A percentile compares a stretch with the other conserved stretches of the same genome.
Evolutionary conservation across 2,113 vertebrate species (phyloP).

Genomic region (Indicator maculatus): DNA sequence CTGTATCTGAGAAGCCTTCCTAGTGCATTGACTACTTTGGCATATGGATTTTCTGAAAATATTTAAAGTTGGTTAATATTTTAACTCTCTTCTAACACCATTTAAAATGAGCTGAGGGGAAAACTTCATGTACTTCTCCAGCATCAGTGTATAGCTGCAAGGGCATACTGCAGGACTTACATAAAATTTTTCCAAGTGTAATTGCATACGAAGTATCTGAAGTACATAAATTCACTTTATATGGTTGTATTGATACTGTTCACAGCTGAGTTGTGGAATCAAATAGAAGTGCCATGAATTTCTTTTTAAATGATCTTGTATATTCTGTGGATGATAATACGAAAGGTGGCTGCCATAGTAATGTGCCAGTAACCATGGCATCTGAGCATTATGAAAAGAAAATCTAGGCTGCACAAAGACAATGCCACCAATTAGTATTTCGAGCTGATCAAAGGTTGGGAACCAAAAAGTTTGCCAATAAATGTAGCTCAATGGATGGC

Average conservation of each 20-base stretch:
- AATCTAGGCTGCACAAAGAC: conserved; percentile 46
- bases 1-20: background rate
- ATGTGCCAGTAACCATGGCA: conserved; percentile 56
- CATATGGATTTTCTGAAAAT: rapidly evolving
- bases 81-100: background rate
- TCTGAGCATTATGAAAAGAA: conserved; percentile 42
- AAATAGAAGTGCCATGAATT: conserved; percentile 35
- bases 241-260: conserved; percentile 1
- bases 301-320: conserved; percentile 26
- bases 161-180: background rate
- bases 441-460: conserved; percentile 60
- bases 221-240: background rate
- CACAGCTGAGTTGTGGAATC: conserved; percentile 35
- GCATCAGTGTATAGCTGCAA: background rate
- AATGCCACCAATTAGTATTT: conserved; percentile 46
- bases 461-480: conserved; percentile 66
- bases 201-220: background rate
- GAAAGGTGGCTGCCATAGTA: conserved; percentile 40
- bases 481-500: conserved; percentile 55
- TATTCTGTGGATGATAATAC: conserved; percentile 51
- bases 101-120: background rate
- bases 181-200: background rate
- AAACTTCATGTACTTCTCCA: background rate
- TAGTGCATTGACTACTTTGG: background rate
- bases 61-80: background rate